These are phyloP conservation scores for Phylloscopus trochilus DNA, from an alignment of 2,113 vertebrate genomes.

Conservation along the genomic window DNA sequence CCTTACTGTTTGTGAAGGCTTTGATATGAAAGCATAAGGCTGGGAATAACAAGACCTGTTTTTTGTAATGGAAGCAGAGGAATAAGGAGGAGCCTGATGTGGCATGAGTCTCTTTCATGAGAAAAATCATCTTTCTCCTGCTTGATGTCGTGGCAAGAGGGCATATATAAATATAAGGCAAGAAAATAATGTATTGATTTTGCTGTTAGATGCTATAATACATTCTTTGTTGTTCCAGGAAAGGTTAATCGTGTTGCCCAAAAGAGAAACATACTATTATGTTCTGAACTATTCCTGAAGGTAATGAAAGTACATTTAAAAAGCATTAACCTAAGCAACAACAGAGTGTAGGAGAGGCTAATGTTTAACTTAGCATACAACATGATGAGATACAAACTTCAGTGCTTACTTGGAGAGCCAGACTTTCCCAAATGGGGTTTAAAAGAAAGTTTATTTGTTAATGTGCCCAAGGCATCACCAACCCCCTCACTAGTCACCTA, in stretches of 20 bases:
- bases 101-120: background rate
- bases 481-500: background rate
- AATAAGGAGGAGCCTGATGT: background rate
- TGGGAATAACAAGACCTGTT: background rate
- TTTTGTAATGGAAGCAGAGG: background rate
- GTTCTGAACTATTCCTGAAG: slow-evolving; percentile 10
- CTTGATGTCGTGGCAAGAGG: background rate
- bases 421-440: background rate
- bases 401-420: background rate
- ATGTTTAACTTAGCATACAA: background rate
- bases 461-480: background rate
- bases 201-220: slow-evolving; percentile 12
- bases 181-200: slow-evolving; percentile 53
- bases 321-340: slow-evolving; percentile 3
- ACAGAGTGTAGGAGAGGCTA: background rate
- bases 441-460: slow-evolving; percentile 3
- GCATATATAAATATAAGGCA: background rate
- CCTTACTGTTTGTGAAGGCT: background rate
- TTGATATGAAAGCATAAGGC: background rate
- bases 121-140: background rate
- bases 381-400: background rate
- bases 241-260: background rate
- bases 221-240: background rate
- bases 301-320: slow-evolving; percentile 37
- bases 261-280: slow-evolving; percentile 34